A percentile compares a stretch with the other conserved stretches of the same genome.
Conservation (phyloP, 1,140 invertebrate genomes). For the Saccostrea glomerata region DNA sequence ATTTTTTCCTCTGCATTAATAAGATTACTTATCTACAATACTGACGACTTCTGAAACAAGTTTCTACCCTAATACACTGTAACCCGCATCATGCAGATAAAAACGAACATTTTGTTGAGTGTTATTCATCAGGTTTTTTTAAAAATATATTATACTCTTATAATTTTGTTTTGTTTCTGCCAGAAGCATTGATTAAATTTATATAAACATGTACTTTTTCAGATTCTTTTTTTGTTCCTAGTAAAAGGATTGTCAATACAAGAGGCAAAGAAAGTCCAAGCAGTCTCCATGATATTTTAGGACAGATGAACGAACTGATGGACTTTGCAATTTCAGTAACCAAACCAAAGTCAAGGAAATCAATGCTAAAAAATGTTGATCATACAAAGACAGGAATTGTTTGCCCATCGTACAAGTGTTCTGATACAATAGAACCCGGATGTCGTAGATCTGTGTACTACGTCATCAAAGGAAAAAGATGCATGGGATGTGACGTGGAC, state of each 20-base stretch:
- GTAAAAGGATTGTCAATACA: neutral
- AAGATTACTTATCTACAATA: too few species aligned
- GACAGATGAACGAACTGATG: conserved; percentile 11
- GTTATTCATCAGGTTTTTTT: too few species aligned
- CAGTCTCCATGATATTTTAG: neutral
- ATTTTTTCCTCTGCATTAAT: too few species aligned
- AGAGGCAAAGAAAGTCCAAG: neutral
- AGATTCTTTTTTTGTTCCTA: conserved; percentile 4
- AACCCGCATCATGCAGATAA: too few species aligned
- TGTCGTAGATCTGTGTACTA: conserved; percentile 1
- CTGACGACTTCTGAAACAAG: too few species aligned
- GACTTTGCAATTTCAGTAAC: neutral
- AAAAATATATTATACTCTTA: too few species aligned
- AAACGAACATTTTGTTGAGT: too few species aligned
- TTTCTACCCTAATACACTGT: too few species aligned
- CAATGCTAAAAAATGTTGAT: neutral
- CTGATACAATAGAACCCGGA: conserved; percentile 17
- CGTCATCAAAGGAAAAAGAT: neutral
- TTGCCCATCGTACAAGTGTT: conserved; percentile 13
- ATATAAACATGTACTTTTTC: neutral
- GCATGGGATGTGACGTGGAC: conserved; percentile 27
- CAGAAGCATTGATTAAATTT: neutral
- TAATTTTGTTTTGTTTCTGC: too few species aligned
- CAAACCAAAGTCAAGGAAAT: neutral
- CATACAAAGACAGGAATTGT: neutral